Evolutionary conservation across 2,113 vertebrate species (phyloP), one percentile per base, ranked within the genome.

Genomic region (Ophiodon elongatus): DNA sequence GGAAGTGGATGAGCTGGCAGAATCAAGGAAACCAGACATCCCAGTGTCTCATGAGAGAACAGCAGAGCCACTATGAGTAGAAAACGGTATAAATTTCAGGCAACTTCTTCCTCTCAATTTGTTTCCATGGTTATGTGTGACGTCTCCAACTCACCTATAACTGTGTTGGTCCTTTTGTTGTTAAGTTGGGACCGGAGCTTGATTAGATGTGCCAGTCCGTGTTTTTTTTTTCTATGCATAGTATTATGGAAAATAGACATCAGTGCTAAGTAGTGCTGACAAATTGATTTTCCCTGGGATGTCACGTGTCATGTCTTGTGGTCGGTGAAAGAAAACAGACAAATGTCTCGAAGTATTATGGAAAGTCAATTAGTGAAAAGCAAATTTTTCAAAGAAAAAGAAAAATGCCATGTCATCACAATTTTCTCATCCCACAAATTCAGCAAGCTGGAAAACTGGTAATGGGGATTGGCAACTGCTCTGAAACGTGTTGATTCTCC

Each of bases 401-500:
- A 25, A 64, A 63, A 8, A 15, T 59, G 47, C 29, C 29, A 15
- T 59, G 47, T n/a, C 29, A 31, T 29, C 67, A 10, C 57, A 27
- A 14, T 33, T 39, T 59, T 68, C 23, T 82, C 43, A 70, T 10
- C 19, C 60, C 6, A 25, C 9, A 39, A 47, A 76, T 39, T 72
- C 78, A 82, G 64, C 37, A 57, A 10, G 45, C 14, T 23, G 25
- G 5, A 73, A 59, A 81, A 47, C 45, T 63, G 23, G 39, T 80
- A 29, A 76, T 9, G 64, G 68, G 37, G 35, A 77, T 77, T 84
- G 67, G 47, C 11, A 1, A 9, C 45, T 47, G 54, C 50, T 83
- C 62, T 19, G 1, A 77, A 52, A 77, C 60, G 3, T 73, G 83
- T 79, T 84, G 21, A 62, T 33, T 84, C 70, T 63, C 6, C 15